Evolutionary conservation across 2,888 invertebrate genomes (phyloP), one percentile per base, ranked within the genome.

Genomic region (Germaria angustata): DNA sequence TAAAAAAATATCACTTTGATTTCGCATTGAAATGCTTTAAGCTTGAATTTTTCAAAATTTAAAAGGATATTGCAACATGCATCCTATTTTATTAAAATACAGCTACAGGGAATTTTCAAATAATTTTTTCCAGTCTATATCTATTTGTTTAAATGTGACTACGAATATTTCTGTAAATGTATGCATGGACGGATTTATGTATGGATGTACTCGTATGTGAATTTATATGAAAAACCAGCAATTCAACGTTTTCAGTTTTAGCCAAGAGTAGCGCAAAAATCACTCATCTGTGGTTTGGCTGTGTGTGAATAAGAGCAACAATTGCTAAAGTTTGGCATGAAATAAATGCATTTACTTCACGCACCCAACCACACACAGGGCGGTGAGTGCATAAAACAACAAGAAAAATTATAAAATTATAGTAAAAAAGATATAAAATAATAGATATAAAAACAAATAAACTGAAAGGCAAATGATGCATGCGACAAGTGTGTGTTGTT

Each of bases 221-320:
- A 53, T 46, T 65, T 46, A 65, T 24, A 15, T n/a, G n/a, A n/a
- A 46, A 76, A 73, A 65, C 73, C 81, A 57, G 53, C 41, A 69
- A 73, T 78, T 73, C 66, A 79, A 78, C 63, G 49, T 57, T 46
- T 44, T 51, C 57, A 41, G 34, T 34, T 65, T 61, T 57, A 78
- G 72, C 81, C 68, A 63, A 49, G 22, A 34, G 17, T 41, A 79
- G 66, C 41, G 32, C 72, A 59, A 79, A 76, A 82, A 71, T 82
- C 75, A 82, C 75, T 79, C 82, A 82, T 66, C 46, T 66, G 71
- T 46, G 75, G 78, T 82, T 78, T 51, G 15, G 15, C 36, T 59
- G 39, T 32, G 39, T 32, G 32, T 49, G 41, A 63, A 44, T 8
- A 28, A 51, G 78, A 61, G 77, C 81, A 81, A 78, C 77, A 81